Evolutionary conservation across 2,888 invertebrate species (phyloP).

Genomic region (Agrochola litura): DNA sequence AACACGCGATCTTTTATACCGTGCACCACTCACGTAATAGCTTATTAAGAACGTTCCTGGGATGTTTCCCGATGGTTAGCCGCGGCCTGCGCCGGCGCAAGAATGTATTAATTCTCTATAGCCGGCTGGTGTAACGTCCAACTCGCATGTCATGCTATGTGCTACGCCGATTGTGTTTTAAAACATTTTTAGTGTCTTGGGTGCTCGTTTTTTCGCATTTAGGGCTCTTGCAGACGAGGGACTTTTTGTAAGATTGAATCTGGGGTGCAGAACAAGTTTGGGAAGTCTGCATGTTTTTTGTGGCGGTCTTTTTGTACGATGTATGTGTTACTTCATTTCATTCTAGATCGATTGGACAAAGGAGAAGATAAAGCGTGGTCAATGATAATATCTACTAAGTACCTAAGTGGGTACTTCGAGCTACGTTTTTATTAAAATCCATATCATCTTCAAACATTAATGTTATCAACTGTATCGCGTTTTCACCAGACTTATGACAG

Average conservation of each 20-base stretch:
- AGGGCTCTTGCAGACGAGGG: not conserved
- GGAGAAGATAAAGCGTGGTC: not conserved
- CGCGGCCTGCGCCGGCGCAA: slow-evolving; percentile 57
- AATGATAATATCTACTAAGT: not conserved
- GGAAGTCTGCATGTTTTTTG: not conserved
- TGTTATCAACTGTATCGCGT: not conserved
- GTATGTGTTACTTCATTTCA: not conserved
- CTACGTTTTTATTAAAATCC: not conserved
- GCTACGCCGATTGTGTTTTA: slow-evolving; percentile 35
- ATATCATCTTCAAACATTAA: not conserved
- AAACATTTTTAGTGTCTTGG: not conserved
- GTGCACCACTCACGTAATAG: slow-evolving; percentile 61
- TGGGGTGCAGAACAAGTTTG: not conserved
- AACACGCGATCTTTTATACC: slow-evolving; percentile 16
- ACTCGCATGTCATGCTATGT: slow-evolving; percentile 48
- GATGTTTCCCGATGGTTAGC: slow-evolving; percentile 74
- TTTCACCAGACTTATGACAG: not conserved
- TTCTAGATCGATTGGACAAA: not conserved
- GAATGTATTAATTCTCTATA: slow-evolving; percentile 72
- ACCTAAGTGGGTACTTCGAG: not conserved
- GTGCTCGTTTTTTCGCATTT: slow-evolving; percentile 25
- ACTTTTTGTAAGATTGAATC: slow-evolving; percentile 2
- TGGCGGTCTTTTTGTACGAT: not conserved
- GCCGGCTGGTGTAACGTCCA: slow-evolving; percentile 33
- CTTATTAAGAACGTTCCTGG: slow-evolving; percentile 76